phyloP scores from a whole-genome alignment of 35 echinoderm and acorn worm genomes.

The Ophiothrix spiculata region DNA sequence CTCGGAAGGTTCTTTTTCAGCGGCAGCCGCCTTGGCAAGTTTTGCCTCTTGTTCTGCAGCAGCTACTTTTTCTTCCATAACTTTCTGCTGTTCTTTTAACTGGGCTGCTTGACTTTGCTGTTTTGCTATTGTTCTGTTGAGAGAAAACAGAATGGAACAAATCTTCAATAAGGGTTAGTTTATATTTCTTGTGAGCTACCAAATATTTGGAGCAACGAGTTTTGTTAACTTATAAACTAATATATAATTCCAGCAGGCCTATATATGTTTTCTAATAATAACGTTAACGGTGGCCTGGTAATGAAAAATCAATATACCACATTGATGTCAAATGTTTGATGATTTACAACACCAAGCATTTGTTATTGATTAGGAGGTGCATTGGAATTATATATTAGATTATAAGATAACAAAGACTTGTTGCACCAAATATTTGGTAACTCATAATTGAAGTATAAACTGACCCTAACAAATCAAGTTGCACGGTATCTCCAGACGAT shows the following conservation, averaged over 20 bases:
- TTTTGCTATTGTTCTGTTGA: not conserved
- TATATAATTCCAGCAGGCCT: not conserved
- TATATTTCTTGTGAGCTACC: not conserved
- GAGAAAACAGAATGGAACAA: not conserved
- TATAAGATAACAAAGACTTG: not conserved
- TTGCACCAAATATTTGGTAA: not conserved
- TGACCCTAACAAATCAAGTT: no score
- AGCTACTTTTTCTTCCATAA: not conserved
- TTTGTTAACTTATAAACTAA: not conserved
- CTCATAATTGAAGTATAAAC: not conserved
- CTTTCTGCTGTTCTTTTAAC: not conserved
- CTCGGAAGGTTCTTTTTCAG: not conserved
- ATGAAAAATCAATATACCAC: not conserved
- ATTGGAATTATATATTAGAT: not conserved
- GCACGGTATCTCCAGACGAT: no score
- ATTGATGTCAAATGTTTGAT: no score
- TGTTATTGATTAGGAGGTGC: no score
- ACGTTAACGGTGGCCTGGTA: not conserved
- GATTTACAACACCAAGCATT: no score
- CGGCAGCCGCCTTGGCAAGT: not conserved
- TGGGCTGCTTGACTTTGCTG: not conserved
- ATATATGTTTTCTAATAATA: not conserved
- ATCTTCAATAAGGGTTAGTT: not conserved
- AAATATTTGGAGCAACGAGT: not conserved
- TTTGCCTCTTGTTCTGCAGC: not conserved